These are phyloP conservation scores for Baryphthengus martii DNA, from an alignment of 2,113 vertebrate species.

Conservation along the genomic window DNA sequence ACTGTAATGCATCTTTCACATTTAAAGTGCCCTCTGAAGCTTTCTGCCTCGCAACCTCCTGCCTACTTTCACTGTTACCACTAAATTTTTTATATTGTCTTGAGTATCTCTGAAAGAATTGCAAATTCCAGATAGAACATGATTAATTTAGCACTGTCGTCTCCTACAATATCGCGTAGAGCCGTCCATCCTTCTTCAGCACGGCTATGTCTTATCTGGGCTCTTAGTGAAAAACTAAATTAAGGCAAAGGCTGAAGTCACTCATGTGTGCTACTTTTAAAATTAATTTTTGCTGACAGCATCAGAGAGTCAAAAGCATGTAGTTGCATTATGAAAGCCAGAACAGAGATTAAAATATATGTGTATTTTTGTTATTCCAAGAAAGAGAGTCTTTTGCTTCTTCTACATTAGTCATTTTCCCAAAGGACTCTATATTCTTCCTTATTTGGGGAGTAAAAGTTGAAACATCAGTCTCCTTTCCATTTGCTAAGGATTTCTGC, in stretches of 20 bases:
- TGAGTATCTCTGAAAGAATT: conserved; percentile 94
- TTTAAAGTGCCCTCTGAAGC: conserved; percentile 79
- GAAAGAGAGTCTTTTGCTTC: conserved; percentile 56
- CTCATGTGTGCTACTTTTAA: conserved; percentile 65
- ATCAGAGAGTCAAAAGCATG: conserved; percentile 56
- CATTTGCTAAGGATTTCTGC: conserved; percentile 24
- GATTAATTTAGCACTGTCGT: conserved; percentile 90
- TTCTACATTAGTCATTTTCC: conserved; percentile 60
- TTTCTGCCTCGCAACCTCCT: conserved; percentile 79
- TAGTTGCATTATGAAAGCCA: conserved; percentile 60
- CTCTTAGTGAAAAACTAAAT: conserved; percentile 74
- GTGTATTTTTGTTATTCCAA: conserved; percentile 63
- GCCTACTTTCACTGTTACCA: conserved; percentile 78
- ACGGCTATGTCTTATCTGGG: conserved; percentile 20
- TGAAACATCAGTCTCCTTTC: conserved; percentile 24
- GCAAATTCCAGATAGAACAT: conserved; percentile 91
- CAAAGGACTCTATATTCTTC: conserved; percentile 30
- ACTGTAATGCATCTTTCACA: conserved; percentile 78
- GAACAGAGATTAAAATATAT: conserved; percentile 66
- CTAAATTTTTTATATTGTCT: conserved; percentile 95
- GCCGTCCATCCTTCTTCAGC: conserved; percentile 68
- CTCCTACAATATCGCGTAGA: conserved; percentile 64
- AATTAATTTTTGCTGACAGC: conserved; percentile 77
- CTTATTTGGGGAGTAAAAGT: conserved; percentile 62
- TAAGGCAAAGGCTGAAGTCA: conserved; percentile 64